These are phyloP conservation scores for Bhutanitis thaidina DNA, from an alignment of 2,888 invertebrate species.

Conservation along the genomic window DNA sequence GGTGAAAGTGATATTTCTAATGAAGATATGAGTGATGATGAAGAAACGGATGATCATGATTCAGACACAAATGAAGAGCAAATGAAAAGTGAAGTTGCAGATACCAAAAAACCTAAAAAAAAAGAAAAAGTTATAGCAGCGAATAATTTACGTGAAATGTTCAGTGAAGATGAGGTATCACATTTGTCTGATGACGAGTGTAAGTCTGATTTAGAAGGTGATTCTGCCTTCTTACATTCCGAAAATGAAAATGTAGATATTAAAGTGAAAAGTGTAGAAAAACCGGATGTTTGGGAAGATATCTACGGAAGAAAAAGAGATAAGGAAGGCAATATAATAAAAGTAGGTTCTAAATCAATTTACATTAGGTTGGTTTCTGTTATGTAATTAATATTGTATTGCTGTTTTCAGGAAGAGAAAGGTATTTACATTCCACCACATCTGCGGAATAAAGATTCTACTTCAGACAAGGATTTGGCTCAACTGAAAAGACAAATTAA, in stretches of 20 bases:
- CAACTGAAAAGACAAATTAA: conserved; percentile 90
- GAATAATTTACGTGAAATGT: conserved; percentile 53
- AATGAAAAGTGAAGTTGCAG: conserved; percentile 21
- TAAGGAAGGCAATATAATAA: conserved; percentile 88
- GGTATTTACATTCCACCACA: conserved; percentile 92
- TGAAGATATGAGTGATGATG: conserved; percentile 25
- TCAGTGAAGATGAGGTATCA: conserved; percentile 73
- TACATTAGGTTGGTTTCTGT: no score
- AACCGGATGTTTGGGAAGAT: conserved; percentile 87
- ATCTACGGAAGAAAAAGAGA: conserved; percentile 94
- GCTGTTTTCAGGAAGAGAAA: conserved; percentile 51
- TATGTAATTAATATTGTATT: background rate
- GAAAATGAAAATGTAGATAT: conserved; percentile 29
- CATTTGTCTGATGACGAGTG: conserved; percentile 59
- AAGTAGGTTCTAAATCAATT: conserved; percentile 49
- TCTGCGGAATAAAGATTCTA: conserved; percentile 80
- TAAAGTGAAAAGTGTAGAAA: conserved; percentile 27
- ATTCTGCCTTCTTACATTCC: conserved; percentile 34
- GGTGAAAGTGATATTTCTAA: conserved; percentile 18
- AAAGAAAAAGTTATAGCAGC: conserved; percentile 47
- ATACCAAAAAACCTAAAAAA: conserved; percentile 19
- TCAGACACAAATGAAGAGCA: conserved; percentile 25
- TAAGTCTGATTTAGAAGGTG: conserved; percentile 33
- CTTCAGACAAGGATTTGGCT: conserved; percentile 79
- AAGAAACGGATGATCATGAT: conserved; percentile 25